These are phyloP conservation scores for Apoda limacodes DNA, from an alignment of 2,888 invertebrate species.

Conservation along the genomic window DNA sequence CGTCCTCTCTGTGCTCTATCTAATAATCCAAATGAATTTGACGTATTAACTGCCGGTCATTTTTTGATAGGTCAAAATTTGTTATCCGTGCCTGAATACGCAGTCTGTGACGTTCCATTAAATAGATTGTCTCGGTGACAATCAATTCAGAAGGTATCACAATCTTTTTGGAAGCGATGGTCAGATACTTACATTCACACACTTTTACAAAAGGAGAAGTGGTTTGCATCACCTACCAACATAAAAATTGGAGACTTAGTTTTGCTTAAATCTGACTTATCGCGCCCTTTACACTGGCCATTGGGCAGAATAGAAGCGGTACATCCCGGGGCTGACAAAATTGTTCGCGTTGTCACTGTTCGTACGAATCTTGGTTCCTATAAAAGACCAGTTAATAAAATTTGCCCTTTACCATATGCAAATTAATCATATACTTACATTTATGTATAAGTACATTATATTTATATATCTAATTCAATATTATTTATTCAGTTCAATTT, in stretches of 20 bases:
- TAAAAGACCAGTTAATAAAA: conserved; percentile 3
- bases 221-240: too few relatives aligned
- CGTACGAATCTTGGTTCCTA: conserved; percentile 4
- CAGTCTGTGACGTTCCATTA: conserved; percentile 1
- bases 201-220: too few relatives aligned
- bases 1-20: conserved; percentile 5
- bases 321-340: conserved; percentile 8
- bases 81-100: conserved; percentile 6
- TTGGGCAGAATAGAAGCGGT: conserved; percentile 5
- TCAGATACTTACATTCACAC: too few relatives aligned
- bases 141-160: too few relatives aligned
- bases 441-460: too few relatives aligned
- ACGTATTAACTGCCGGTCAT: conserved; percentile 12
- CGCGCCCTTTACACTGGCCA: conserved; percentile 9
- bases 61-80: conserved; percentile 7
- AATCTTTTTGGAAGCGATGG: too few relatives aligned
- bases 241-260: too few relatives aligned
- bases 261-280: too few relatives aligned
- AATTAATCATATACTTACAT: too few relatives aligned
- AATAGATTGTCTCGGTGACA: conserved; percentile 7
- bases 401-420: conserved; percentile 8
- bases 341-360: conserved; percentile 7
- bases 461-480: too few relatives aligned
- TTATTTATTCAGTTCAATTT: too few relatives aligned
- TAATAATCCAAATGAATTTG: conserved; percentile 10